Evolutionary conservation across 1,140 invertebrate genomes (phyloP).

Genomic region (Pseudomyrmex dendroicus): DNA sequence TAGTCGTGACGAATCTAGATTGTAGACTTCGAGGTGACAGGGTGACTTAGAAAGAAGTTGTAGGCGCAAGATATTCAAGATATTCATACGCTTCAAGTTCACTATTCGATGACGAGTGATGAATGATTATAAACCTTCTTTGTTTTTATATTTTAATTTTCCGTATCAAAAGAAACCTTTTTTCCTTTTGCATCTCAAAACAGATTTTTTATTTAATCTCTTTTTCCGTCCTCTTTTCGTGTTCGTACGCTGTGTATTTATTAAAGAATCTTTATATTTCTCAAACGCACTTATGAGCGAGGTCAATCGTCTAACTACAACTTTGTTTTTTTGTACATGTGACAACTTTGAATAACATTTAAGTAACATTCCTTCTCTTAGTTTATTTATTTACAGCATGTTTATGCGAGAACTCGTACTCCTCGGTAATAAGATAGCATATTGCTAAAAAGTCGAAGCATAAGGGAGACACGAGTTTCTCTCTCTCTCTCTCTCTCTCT

Average conservation of each 20-base stretch:
- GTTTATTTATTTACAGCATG: constrained; percentile 57
- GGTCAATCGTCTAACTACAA: constrained; percentile 42
- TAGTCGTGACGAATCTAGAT: constrained; percentile 18
- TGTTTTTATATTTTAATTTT: constrained; percentile 27
- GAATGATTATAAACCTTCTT: constrained; percentile 45
- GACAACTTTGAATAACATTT: constrained; percentile 55
- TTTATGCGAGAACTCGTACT: constrained; percentile 63
- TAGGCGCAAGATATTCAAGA: constrained; percentile 49
- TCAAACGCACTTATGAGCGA: constrained; percentile 4
- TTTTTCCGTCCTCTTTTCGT: background rate
- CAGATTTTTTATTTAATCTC: constrained; percentile 21
- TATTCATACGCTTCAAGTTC: constrained; percentile 70
- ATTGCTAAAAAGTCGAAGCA: constrained; percentile 49
- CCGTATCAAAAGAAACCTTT: background rate
- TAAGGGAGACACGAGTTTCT: constrained; percentile 45
- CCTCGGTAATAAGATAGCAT: constrained; percentile 41
- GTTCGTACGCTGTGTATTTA: constrained; percentile 23
- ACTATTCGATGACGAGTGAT: constrained; percentile 22
- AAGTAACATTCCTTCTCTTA: constrained; percentile 65
- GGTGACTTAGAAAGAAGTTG: constrained; percentile 52
- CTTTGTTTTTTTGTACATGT: constrained; percentile 26
- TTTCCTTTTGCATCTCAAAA: too few relatives aligned
- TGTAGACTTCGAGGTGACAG: constrained; percentile 63
- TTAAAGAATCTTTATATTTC: constrained; percentile 14
- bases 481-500: constrained; percentile 1